These are phyloP conservation scores for Acrocephalus kingi DNA, from an alignment of 2,113 vertebrate genomes.

Conservation along the genomic window DNA sequence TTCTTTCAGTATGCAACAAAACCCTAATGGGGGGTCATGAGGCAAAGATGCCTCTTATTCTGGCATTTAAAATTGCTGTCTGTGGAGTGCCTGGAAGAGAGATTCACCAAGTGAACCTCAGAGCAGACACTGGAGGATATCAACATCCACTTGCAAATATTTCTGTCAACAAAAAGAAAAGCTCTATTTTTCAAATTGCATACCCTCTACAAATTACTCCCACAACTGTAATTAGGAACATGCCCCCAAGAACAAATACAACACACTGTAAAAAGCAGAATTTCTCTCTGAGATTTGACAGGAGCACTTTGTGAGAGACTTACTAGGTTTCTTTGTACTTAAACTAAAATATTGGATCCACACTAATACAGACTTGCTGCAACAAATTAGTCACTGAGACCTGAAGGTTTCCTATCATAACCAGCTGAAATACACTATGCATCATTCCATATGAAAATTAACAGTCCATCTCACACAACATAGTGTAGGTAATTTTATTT, in stretches of 20 bases:
- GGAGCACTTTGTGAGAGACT: background rate
- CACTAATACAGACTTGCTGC: background rate
- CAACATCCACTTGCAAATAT: background rate
- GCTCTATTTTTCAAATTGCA: background rate
- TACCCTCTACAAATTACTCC: slow-evolving; percentile 21
- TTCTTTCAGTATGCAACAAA: background rate
- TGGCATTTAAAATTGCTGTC: background rate
- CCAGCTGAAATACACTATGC: background rate
- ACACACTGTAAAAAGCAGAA: background rate
- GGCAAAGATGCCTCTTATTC: background rate
- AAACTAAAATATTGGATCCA: background rate
- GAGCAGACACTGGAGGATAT: background rate
- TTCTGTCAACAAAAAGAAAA: slow-evolving; percentile 24
- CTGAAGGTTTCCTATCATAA: background rate
- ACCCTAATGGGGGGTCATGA: background rate
- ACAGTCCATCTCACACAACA: background rate
- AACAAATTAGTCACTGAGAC: background rate
- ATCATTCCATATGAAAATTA: background rate
- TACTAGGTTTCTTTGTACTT: background rate
- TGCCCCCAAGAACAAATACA: slow-evolving; percentile 29
- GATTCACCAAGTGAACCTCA: background rate
- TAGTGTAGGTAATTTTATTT: background rate
- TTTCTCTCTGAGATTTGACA: slow-evolving; percentile 18
- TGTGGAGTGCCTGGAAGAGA: background rate
- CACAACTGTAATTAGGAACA: slow-evolving; percentile 31